Base-by-base conservation (phyloP, 2,888 invertebrate genomes). In the Caprella mutica region DNA sequence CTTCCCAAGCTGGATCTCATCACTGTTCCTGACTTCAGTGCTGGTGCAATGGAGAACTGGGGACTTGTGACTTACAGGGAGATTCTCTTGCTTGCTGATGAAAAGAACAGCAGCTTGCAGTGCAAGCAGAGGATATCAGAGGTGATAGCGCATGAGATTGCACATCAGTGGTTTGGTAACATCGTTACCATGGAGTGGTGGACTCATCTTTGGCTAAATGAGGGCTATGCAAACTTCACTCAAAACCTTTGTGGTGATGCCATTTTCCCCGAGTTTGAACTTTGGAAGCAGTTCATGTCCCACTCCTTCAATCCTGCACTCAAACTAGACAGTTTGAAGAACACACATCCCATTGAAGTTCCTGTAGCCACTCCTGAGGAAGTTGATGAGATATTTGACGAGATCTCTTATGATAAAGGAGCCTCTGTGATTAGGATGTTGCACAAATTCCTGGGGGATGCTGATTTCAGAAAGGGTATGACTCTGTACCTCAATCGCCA, bases 31-130 rank as follows among this genome's bases (percentile, higher is more conserved):
- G 96, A 96, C 72, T 94, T 96, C 71, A 85, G 89, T 55, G 85
- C 87, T 63, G 93, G 91, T 67, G 94, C 96, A 55, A 96, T 96
- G 94, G 94, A 96, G 74, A 97, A 97, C 74, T 97, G 96, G 96
- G 96, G 96, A 14, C 70, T 83, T 29, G 77, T 83, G 2, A 86
- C 65, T 3, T 66, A 62, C 43, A 38, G 55, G 35, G 96, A 97
- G 72, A 86, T 87, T 5, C 87, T 87, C 67, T 77, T 96, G 0
- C 76, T 96, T 33, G 87, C 92, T 4, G 96, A 97, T 75, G 85
- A 87, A 1, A 79, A 85, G 68, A 87, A 92, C 70, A 89, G 93
- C 0, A 91, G 93, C 1, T 81, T 89, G 3, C 81, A 82, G 56
- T 79, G 84, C 52, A 83, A 86, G 67, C 89, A 91, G 70, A 84